These are phyloP conservation scores for Oryzias sinensis DNA, from an alignment of 2,797 vertebrate species.

Conservation along the genomic window DNA sequence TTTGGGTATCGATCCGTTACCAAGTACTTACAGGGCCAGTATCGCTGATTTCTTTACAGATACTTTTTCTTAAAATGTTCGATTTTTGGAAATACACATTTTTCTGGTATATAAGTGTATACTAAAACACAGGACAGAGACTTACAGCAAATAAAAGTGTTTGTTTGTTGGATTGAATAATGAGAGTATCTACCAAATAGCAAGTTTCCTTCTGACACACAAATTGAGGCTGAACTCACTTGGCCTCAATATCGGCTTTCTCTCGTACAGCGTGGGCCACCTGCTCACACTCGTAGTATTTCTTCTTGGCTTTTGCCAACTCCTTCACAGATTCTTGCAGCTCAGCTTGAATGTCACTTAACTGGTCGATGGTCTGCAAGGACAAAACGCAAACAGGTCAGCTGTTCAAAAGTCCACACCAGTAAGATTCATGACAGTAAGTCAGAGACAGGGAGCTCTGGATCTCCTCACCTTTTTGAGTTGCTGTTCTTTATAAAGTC, in stretches of 20 bases:
- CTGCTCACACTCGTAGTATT: slow-evolving; percentile 97
- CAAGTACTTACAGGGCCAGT: too few relatives aligned
- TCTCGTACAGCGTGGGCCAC: slow-evolving; percentile 95
- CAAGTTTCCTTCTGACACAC: too few relatives aligned
- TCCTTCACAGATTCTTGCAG: slow-evolving; percentile 98
- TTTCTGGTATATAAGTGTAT: too few relatives aligned
- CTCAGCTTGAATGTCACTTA: slow-evolving; percentile 94
- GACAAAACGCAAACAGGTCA: slow-evolving; percentile 17
- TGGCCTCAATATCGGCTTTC: slow-evolving; percentile 97
- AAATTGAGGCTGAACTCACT: slow-evolving; percentile 78
- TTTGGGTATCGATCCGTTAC: too few relatives aligned
- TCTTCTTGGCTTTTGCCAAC: slow-evolving; percentile 97
- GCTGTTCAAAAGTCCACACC: slow-evolving; percentile 11
- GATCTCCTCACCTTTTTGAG: slow-evolving; percentile 86
- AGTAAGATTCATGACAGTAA: slow-evolving; percentile 9
- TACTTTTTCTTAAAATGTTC: too few relatives aligned
- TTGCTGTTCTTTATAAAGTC: slow-evolving; percentile 96
- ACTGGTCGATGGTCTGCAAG: slow-evolving; percentile 90
- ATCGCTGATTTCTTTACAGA: too few relatives aligned
- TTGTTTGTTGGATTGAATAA: too few relatives aligned
- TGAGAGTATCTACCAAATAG: too few relatives aligned
- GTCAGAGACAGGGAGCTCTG: background rate
- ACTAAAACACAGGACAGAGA: too few relatives aligned
- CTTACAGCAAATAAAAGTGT: too few relatives aligned
- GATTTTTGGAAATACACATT: too few relatives aligned